Conservation (phyloP, 92 coral and sea anemone genomes). For the Epizoanthus ramosus region DNA sequence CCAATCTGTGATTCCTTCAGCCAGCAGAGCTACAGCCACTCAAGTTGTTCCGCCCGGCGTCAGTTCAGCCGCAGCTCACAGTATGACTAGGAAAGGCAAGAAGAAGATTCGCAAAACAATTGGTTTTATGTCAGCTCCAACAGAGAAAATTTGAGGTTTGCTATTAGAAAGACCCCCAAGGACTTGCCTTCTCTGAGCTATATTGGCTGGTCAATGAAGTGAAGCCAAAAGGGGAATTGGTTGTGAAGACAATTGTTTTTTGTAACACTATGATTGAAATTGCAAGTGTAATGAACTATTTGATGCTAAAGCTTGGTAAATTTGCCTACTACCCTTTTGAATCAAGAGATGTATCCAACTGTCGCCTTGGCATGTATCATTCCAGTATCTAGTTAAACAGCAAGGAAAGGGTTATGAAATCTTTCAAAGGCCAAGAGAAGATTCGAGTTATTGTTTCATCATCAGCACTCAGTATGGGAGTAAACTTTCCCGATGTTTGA, state of each 20-base stretch:
- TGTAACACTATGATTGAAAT: constrained; percentile 30
- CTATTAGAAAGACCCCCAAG: background rate
- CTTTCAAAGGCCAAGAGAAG: background rate
- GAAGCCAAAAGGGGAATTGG: constrained; percentile 17
- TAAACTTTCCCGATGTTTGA: constrained; percentile 2
- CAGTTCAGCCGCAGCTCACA: no score
- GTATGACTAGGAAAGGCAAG: no score
- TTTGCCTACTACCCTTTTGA: no score
- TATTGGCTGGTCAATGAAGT: constrained; percentile 43
- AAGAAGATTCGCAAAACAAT: background rate
- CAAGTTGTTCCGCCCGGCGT: no score
- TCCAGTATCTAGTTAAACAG: background rate
- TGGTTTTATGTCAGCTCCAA: background rate
- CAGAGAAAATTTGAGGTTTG: background rate
- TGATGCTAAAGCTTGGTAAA: background rate
- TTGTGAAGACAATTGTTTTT: constrained; percentile 14
- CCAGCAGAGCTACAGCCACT: no score
- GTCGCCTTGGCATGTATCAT: background rate
- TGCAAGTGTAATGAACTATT: constrained; percentile 5
- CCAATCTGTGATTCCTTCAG: no score
- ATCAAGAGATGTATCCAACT: no score
- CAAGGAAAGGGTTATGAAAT: background rate
- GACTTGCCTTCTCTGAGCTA: background rate
- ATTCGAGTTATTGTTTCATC: constrained; percentile 5
- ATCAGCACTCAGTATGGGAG: constrained; percentile 12